Evolutionary conservation across 2,797 vertebrate species (phyloP).

Genomic region (Falco rusticolus): DNA sequence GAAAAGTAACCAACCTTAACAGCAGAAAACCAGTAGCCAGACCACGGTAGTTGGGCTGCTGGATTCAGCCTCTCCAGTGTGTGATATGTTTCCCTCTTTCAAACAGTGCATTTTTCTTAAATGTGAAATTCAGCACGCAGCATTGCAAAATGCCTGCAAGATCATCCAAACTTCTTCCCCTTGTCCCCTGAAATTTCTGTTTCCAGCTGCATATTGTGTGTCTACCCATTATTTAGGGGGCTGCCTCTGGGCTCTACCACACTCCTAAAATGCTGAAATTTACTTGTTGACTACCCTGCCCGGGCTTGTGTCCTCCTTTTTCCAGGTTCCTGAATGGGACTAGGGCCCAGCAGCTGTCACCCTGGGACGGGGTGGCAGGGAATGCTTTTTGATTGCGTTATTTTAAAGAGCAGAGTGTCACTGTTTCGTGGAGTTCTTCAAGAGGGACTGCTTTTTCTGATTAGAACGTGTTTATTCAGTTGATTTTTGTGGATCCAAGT

Average conservation of each 20-base stretch:
- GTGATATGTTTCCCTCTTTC: background rate
- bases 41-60: background rate
- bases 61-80: background rate
- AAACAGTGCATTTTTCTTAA: background rate
- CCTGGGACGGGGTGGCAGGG: background rate
- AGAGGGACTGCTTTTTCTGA: background rate
- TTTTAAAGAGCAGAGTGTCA: background rate
- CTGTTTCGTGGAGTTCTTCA: background rate
- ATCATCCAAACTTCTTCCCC: background rate
- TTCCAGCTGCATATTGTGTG: background rate
- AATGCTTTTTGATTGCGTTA: background rate
- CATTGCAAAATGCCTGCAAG: background rate
- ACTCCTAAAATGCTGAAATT: background rate
- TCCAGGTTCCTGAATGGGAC: background rate
- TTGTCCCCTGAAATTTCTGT: background rate
- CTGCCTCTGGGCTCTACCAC: background rate
- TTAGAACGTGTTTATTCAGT: background rate
- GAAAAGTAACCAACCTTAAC: background rate
- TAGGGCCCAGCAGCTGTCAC: background rate
- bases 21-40: background rate
- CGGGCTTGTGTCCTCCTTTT: background rate
- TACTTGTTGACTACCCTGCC: background rate
- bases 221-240: background rate
- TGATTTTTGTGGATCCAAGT: background rate
- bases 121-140: background rate